Conservation (phyloP, 35 echinoderm and acorn worm genomes). For the Apostichopus parvimensis region DNA sequence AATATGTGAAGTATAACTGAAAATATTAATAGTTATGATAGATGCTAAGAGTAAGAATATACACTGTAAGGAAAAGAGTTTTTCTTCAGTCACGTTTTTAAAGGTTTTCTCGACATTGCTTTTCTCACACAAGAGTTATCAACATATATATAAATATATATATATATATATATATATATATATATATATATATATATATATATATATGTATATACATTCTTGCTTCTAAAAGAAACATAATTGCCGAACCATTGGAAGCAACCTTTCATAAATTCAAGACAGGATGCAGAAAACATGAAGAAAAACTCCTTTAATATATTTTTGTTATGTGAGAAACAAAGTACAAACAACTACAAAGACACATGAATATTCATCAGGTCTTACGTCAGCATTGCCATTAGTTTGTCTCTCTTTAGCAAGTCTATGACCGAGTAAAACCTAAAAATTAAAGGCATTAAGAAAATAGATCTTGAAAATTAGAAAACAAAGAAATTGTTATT, state of each 20-base stretch:
- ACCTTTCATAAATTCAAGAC: neutral
- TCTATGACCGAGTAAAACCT: conserved; percentile 72
- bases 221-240: no score
- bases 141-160: no score
- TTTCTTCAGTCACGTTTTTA: neutral
- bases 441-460: conserved; percentile 22
- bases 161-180: no score
- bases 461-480: neutral
- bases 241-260: no score
- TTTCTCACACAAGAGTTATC: no score
- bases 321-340: neutral
- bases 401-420: conserved; percentile 56
- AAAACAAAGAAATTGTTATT: neutral
- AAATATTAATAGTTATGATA: neutral
- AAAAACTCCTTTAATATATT: neutral
- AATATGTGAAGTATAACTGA: neutral
- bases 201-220: no score
- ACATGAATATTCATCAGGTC: neutral
- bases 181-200: no score
- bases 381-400: conserved; percentile 55
- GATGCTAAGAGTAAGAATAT: neutral
- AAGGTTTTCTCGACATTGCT: neutral
- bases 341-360: neutral
- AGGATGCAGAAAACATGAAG: neutral
- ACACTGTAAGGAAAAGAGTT: neutral